phyloP scores from a whole-genome alignment of 2,797 vertebrate species.

The Ptychadena robeensis region DNA sequence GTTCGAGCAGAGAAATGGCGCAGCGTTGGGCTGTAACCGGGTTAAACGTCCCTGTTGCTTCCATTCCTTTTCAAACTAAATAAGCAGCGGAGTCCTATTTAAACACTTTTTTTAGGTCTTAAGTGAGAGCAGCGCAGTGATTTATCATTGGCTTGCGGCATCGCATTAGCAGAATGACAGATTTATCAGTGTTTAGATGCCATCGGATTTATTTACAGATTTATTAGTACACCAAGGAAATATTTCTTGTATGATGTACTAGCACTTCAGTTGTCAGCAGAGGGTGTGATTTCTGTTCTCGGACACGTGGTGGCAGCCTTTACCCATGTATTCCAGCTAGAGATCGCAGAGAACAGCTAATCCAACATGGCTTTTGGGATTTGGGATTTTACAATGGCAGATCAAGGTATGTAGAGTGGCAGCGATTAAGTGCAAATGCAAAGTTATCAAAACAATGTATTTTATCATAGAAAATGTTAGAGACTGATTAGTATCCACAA shows the following conservation, averaged over 20 bases:
- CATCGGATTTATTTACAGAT: constrained; percentile 44
- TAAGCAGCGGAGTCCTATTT: constrained; percentile 38
- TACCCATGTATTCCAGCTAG: constrained; percentile 11
- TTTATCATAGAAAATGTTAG: too few species aligned
- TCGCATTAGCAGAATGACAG: constrained; percentile 22
- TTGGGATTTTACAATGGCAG: too few species aligned
- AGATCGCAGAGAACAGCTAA: too few species aligned
- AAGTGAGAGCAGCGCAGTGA: constrained; percentile 15
- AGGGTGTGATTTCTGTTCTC: not conserved
- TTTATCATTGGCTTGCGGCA: constrained; percentile 30
- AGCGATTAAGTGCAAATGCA: too few species aligned
- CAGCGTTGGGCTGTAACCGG: not conserved
- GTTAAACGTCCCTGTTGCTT: constrained; percentile 16
- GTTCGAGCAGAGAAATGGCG: not conserved
- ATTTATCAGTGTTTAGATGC: constrained; percentile 49
- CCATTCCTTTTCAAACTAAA: constrained; percentile 19
- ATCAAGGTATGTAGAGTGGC: too few species aligned
- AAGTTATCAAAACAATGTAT: too few species aligned
- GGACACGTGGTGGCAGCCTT: constrained; percentile 49
- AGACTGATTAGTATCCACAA: too few species aligned
- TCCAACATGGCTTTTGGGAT: too few species aligned
- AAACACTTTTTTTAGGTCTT: constrained; percentile 16
- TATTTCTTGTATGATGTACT: constrained; percentile 29
- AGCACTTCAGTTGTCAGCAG: not conserved
- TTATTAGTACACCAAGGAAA: constrained; percentile 32